Evolutionary conservation across 2,797 vertebrate genomes (phyloP).

Genomic region (Siniperca scherzeri): DNA sequence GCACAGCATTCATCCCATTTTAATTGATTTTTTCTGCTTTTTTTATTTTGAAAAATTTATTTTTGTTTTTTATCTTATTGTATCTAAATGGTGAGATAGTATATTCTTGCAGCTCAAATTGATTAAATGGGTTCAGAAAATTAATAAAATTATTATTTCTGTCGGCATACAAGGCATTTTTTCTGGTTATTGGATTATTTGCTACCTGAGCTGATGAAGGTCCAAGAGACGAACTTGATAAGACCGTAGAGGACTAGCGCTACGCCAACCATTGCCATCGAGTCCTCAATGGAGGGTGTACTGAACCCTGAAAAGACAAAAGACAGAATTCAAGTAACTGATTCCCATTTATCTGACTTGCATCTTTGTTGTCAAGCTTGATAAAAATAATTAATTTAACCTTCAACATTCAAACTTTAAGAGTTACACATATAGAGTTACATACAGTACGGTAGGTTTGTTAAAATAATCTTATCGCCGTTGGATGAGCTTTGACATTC

Average conservation of each 20-base stretch:
- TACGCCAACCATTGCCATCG: constrained; percentile 89
- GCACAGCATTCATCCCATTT: background rate
- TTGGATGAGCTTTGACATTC: background rate
- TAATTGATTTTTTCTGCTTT: no score
- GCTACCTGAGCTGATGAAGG: constrained; percentile 78
- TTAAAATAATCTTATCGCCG: background rate
- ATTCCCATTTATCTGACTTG: background rate
- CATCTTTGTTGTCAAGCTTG: background rate
- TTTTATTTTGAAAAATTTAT: background rate
- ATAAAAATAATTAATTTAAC: background rate
- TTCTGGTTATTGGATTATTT: background rate
- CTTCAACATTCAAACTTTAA: background rate
- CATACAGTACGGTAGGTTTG: background rate
- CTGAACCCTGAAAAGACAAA: constrained; percentile 79
- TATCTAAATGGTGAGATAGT: accelerated
- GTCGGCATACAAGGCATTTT: accelerated
- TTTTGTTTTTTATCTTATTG: background rate
- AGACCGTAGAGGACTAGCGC: constrained; percentile 89
- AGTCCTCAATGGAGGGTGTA: constrained; percentile 88
- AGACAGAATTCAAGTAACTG: background rate
- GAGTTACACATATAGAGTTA: background rate
- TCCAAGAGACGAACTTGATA: constrained; percentile 85
- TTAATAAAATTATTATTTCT: background rate
- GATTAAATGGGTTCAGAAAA: accelerated
- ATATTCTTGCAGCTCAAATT: accelerated